phyloP scores from a whole-genome alignment of 2,797 vertebrate genomes.

The Mus minutoides region DNA sequence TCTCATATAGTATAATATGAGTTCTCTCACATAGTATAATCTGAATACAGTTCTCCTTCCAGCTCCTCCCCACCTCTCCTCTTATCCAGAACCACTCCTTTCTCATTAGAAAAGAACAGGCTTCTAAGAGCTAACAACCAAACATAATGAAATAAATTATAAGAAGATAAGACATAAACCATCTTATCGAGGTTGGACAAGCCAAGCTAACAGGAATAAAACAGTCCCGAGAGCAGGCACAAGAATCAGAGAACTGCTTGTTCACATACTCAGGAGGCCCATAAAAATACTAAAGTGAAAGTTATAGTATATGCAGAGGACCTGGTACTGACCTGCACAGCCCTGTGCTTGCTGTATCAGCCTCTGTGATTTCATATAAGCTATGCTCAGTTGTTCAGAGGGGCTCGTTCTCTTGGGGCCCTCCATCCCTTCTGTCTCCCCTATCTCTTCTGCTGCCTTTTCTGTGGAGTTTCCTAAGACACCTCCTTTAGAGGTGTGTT shows the following conservation, averaged over 20 bases:
- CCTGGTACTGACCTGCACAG: not conserved
- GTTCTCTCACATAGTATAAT: not conserved
- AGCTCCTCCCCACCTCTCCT: not conserved
- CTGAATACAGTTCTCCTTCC: not conserved
- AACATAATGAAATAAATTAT: not conserved
- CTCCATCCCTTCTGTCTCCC: not conserved
- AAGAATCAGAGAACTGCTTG: not conserved
- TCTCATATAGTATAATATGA: not conserved
- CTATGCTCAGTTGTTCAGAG: not conserved
- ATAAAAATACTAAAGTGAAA: not conserved
- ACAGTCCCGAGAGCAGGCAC: not conserved
- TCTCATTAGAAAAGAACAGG: not conserved
- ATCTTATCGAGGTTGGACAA: not conserved
- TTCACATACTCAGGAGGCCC: not conserved
- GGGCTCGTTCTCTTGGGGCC: not conserved
- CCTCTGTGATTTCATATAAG: not conserved
- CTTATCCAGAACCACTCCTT: not conserved
- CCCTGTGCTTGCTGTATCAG: not conserved
- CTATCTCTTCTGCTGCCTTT: not conserved
- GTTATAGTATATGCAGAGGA: not conserved
- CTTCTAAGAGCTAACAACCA: not conserved
- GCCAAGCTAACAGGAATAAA: not conserved
- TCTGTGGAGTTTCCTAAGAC: not conserved
- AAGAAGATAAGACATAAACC: not conserved
- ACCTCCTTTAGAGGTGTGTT: not conserved